A percentile compares a stretch with the other conserved stretches of the same genome.
Conservation (phyloP, 2,797 vertebrate genomes). For the Rhinoraja longicauda region DNA sequence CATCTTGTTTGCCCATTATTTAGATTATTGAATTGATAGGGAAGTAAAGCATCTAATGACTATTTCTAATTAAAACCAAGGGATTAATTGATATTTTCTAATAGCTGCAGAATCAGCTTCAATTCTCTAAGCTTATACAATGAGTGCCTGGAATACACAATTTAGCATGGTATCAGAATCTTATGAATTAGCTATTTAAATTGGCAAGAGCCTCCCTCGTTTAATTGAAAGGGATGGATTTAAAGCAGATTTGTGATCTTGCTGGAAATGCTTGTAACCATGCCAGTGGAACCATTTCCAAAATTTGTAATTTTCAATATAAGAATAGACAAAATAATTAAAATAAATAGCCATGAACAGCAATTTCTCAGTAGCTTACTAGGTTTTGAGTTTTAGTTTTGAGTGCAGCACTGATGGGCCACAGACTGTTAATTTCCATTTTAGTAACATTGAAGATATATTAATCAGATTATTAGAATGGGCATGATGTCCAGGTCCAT, state of each 20-base stretch:
- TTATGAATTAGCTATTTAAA: background rate
- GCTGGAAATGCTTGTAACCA: background rate
- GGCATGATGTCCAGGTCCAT: background rate
- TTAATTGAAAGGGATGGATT: background rate
- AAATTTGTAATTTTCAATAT: background rate
- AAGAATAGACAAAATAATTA: background rate
- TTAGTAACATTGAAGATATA: background rate
- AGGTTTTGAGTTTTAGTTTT: background rate
- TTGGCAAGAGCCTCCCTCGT: background rate
- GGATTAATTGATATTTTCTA: background rate
- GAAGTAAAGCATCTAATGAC: background rate
- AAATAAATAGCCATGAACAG: background rate
- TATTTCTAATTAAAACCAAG: background rate
- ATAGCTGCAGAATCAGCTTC: background rate
- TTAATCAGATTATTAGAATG: background rate
- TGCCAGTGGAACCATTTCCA: background rate
- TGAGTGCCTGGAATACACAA: background rate
- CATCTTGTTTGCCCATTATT: background rate
- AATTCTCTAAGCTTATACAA: background rate
- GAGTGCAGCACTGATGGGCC: background rate
- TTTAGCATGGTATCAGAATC: background rate
- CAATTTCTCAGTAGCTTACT: background rate
- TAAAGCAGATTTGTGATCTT: background rate
- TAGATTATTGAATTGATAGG: background rate
- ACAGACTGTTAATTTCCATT: background rate